Evolutionary conservation across 2,797 vertebrate species (phyloP), one percentile per base, ranked within the genome.

Genomic region (Heliangelus exortis): DNA sequence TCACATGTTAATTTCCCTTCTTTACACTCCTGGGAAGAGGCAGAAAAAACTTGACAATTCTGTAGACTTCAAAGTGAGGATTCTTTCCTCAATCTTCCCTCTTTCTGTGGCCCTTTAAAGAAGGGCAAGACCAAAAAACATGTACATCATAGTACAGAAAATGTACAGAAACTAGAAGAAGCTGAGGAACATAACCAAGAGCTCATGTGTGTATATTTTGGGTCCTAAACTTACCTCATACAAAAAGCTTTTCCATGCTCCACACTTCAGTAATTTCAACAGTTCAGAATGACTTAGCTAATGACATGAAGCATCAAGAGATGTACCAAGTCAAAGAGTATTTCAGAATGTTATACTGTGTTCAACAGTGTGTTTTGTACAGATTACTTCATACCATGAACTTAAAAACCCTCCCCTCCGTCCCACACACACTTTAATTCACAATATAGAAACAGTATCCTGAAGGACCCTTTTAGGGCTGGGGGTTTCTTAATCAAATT

Each of bases 171-270:
- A 41, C 14, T 41, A 41, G 39, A 41, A 39, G 39, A 1, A 18
- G 22, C 59, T n/a, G 23, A 86, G 74, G 89, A 96, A 79, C 28
- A 92, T 34, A 85, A 48, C 4, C 5, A 15, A 82, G 33, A 62
- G 22, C 23, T 79, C 55, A 48, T 39, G 26, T 18, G 10, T 18
- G 51, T 41, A 84, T 50, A 84, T 50, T 86, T 84, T 58, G 9
- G 10, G 22, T 33, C 19, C 36, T 51, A 51, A 78, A 58, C 15
- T 33, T 72, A 19, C 21, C 55, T 54, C 18, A 45, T n/a, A 25
- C 25, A 84, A 82, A 84, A 82, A 77, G 39, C 18, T 15, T 59
- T 39, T 50, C 33, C 34, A 16, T 63, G 21, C 7, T 63, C 53
- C 26, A 6, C 34, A 33, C 45, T 68, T 69, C 50, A 73, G 51